Evolutionary conservation across 2,113 vertebrate genomes (phyloP).

Genomic region (Lepus europaeus): DNA sequence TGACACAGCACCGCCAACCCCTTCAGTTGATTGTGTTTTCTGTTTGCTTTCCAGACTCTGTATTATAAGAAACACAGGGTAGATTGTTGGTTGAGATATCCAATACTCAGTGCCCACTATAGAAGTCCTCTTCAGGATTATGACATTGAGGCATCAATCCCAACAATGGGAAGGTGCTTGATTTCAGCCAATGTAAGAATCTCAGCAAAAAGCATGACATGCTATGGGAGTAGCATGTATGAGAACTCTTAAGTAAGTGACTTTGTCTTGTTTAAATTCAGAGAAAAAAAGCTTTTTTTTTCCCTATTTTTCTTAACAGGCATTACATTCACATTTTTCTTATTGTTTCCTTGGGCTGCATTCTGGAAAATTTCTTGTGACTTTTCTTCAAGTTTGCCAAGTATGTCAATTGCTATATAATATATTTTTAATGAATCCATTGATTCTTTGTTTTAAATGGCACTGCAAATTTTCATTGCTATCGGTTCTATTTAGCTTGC

Average conservation of each 20-base stretch:
- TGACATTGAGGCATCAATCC: background rate
- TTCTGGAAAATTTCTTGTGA: background rate
- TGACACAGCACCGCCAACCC: slow-evolving; percentile 91
- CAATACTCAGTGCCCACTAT: background rate
- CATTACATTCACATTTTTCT: background rate
- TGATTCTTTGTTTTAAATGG: background rate
- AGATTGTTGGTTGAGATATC: background rate
- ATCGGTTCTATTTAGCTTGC: background rate
- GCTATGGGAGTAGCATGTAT: background rate
- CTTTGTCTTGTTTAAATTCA: background rate
- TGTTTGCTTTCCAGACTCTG: background rate
- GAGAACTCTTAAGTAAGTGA: background rate
- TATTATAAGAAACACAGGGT: background rate
- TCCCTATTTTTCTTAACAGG: background rate
- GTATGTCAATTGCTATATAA: background rate
- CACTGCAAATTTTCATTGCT: background rate
- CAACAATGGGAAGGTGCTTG: background rate
- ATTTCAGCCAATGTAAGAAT: background rate
- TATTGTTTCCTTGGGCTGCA: background rate
- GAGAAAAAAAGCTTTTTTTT: background rate
- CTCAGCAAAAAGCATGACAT: background rate
- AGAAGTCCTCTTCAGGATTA: background rate
- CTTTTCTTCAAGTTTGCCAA: background rate
- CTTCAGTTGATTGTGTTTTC: slow-evolving; percentile 74
- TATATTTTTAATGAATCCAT: background rate